These are phyloP conservation scores for Nebria salina DNA, from an alignment of 2,888 invertebrate genomes.

Conservation along the genomic window DNA sequence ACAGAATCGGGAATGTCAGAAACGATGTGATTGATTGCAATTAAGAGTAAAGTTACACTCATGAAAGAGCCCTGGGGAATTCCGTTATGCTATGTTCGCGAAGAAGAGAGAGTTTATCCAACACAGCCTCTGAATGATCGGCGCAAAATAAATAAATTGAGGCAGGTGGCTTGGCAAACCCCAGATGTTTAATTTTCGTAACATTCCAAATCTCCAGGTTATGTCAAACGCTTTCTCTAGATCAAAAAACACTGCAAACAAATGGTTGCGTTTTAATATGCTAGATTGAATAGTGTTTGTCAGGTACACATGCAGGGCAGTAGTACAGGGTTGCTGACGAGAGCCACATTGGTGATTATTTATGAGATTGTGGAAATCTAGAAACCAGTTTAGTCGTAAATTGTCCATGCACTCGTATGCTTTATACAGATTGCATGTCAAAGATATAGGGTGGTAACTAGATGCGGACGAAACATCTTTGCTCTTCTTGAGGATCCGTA, in stretches of 20 bases:
- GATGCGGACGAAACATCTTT: too few relatives aligned
- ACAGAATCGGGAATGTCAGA: too few relatives aligned
- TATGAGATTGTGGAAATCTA: neutral
- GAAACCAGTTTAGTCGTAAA: slow-evolving; percentile 13
- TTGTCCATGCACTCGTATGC: slow-evolving; percentile 23
- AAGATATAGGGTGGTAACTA: neutral
- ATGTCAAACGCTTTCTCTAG: too few relatives aligned
- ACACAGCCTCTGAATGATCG: too few relatives aligned
- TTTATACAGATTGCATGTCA: slow-evolving; percentile 7
- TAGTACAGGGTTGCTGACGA: neutral
- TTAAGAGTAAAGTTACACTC: too few relatives aligned
- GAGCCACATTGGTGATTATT: slow-evolving; percentile 3
- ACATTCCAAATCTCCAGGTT: slow-evolving; percentile 10
- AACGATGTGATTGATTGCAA: too few relatives aligned
- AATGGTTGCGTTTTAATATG: neutral
- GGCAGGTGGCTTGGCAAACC: neutral
- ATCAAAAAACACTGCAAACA: slow-evolving; percentile 6
- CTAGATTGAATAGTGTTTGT: slow-evolving; percentile 9
- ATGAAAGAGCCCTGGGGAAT: too few relatives aligned
- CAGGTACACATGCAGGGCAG: too few relatives aligned
- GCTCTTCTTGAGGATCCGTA: too few relatives aligned
- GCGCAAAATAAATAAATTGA: too few relatives aligned
- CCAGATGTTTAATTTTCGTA: neutral
- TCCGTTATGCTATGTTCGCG: too few relatives aligned
- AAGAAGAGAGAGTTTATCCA: too few relatives aligned